A percentile compares a stretch with the other conserved stretches of the same genome.
These are phyloP conservation scores for Asobara japonica DNA, from an alignment of 1,140 invertebrate genomes.

Conservation along the genomic window DNA sequence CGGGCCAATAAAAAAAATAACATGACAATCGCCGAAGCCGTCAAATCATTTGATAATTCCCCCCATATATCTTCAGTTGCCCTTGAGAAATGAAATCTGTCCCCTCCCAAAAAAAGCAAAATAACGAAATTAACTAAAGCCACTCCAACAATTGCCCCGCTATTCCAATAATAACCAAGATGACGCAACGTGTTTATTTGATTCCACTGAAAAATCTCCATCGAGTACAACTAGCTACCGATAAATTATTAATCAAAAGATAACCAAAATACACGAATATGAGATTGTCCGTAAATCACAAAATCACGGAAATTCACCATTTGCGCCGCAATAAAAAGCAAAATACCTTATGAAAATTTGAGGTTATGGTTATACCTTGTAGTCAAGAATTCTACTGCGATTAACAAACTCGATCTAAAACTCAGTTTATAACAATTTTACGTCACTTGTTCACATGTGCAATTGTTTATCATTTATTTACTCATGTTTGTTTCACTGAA, in stretches of 20 bases:
- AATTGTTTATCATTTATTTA: too few relatives aligned
- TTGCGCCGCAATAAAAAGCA: neutral
- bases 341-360: neutral
- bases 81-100: neutral
- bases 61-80: neutral
- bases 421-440: too few relatives aligned
- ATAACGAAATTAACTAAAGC: neutral
- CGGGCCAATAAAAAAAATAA: neutral
- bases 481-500: too few relatives aligned
- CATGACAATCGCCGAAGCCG: neutral
- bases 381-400: neutral
- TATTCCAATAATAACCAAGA: neutral
- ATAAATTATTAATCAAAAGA: neutral
- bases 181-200: constrained; percentile 7
- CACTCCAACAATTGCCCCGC: neutral
- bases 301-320: neutral
- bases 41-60: constrained; percentile 22
- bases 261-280: neutral
- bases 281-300: neutral
- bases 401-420: too few relatives aligned
- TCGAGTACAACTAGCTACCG: neutral
- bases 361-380: neutral
- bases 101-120: neutral
- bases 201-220: neutral
- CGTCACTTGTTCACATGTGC: neutral